Conservation (phyloP, 2,113 vertebrate species). For the Nesospiza acunhae region DNA sequence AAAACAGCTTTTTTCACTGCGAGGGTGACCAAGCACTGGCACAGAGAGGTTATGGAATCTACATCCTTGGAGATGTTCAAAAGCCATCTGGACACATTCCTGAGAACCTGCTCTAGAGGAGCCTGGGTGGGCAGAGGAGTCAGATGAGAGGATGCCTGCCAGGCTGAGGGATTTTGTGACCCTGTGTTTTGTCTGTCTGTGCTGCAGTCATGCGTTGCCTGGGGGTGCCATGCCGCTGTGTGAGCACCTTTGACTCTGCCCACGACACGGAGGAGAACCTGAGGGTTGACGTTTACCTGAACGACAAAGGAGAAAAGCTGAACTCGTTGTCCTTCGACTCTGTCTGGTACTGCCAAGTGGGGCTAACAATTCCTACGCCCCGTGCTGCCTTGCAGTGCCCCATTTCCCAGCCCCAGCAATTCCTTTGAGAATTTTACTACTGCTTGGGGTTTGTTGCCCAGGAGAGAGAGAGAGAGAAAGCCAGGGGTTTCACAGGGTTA, state of each 20-base stretch:
- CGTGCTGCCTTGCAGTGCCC: fast-evolving
- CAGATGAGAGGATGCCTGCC: fast-evolving
- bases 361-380: fast-evolving
- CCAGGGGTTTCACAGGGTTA: background rate
- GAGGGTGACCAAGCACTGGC: background rate
- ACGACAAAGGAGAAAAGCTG: constrained; percentile 36
- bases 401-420: background rate
- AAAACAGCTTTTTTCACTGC: background rate
- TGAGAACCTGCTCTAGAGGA: background rate
- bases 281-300: constrained; percentile 60
- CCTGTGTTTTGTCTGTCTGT: background rate
- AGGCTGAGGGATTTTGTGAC: background rate
- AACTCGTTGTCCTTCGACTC: background rate
- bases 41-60: background rate
- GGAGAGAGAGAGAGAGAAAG: background rate
- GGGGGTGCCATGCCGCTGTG: constrained; percentile 71
- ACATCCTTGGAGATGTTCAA: background rate
- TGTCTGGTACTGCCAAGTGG: constrained; percentile 59
- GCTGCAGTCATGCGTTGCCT: constrained; percentile 74
- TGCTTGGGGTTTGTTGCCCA: background rate
- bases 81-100: background rate
- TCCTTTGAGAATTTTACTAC: background rate
- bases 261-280: constrained; percentile 74
- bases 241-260: constrained; percentile 72
- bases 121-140: background rate